These are phyloP conservation scores for Buathra laborator DNA, from an alignment of 2,888 invertebrate genomes.

Conservation along the genomic window DNA sequence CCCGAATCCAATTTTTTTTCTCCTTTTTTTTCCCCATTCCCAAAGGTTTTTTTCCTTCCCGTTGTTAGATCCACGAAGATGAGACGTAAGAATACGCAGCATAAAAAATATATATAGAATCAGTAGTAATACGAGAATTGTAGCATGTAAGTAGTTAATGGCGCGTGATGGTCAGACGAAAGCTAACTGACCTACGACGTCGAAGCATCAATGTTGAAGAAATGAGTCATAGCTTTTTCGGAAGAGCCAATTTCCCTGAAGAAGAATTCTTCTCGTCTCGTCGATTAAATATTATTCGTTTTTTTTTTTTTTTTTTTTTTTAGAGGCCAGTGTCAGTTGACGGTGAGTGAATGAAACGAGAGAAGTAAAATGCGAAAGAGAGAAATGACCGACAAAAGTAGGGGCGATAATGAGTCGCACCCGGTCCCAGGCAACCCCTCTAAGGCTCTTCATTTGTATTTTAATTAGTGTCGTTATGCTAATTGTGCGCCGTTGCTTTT, in stretches of 20 bases:
- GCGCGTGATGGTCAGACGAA: conserved; percentile 49
- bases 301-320: conserved; percentile 54
- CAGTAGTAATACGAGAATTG: conserved; percentile 52
- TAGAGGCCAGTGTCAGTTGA: conserved; percentile 75
- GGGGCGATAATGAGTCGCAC: conserved; percentile 83
- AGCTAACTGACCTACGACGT: conserved; percentile 49
- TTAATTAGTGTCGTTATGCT: conserved; percentile 90
- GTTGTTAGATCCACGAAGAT: conserved; percentile 4
- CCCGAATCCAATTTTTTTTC: conserved; percentile 45
- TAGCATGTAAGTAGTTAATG: conserved; percentile 52
- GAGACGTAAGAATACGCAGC: conserved; percentile 23
- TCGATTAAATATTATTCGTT: conserved; percentile 80
- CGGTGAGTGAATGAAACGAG: conserved; percentile 72
- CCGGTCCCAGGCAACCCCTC: conserved; percentile 84
- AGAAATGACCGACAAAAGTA: conserved; percentile 73
- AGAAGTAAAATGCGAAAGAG: conserved; percentile 68
- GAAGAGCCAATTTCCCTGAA: conserved; percentile 4
- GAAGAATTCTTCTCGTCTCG: conserved; percentile 5
- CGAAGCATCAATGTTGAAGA: not conserved
- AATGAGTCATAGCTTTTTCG: conserved; percentile 49
- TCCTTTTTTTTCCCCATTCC: conserved; percentile 25
- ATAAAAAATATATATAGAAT: conserved; percentile 30
- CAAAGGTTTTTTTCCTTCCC: conserved; percentile 33
- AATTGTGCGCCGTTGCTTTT: conserved; percentile 83
- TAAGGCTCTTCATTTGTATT: conserved; percentile 90